Percentiles rank a stretch among this genome's conserved stretches.
These are phyloP conservation scores for Hipposideros larvatus DNA, from an alignment of 2,797 vertebrate genomes.

Conservation along the genomic window DNA sequence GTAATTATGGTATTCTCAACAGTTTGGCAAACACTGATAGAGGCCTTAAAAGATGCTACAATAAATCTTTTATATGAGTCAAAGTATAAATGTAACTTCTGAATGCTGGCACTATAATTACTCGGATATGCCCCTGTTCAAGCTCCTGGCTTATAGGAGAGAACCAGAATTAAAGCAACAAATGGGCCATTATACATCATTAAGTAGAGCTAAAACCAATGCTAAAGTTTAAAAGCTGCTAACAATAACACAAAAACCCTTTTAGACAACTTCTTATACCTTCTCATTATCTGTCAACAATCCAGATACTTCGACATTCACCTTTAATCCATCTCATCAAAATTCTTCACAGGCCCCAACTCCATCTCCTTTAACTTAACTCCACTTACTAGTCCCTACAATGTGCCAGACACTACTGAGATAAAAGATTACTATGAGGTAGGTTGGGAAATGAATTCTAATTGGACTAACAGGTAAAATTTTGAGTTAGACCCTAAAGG, in stretches of 20 bases:
- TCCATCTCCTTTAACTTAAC: background rate
- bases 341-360: slow-evolving; percentile 15
- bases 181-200: background rate
- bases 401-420: background rate
- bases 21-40: background rate
- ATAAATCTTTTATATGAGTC: slow-evolving; percentile 19
- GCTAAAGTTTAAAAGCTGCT: slow-evolving; percentile 38
- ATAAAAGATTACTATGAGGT: background rate
- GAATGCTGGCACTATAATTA: slow-evolving; percentile 12
- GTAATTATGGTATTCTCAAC: slow-evolving; percentile 14
- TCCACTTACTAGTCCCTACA: background rate
- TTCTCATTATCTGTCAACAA: slow-evolving; percentile 35
- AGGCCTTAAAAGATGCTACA: slow-evolving; percentile 12
- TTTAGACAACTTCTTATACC: slow-evolving; percentile 28
- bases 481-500: slow-evolving; percentile 9
- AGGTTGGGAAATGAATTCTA: slow-evolving; percentile 5
- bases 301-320: slow-evolving; percentile 32
- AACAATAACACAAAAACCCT: background rate
- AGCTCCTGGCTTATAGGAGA: background rate
- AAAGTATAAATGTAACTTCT: slow-evolving; percentile 51
- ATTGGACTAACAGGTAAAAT: background rate
- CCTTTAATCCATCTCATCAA: slow-evolving; percentile 20
- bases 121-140: background rate
- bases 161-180: slow-evolving; percentile 51
- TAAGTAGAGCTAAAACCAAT: background rate